Evolutionary conservation across 2,113 vertebrate genomes (phyloP), one percentile per base, ranked within the genome.

Genomic region (Cololabis saira): DNA sequence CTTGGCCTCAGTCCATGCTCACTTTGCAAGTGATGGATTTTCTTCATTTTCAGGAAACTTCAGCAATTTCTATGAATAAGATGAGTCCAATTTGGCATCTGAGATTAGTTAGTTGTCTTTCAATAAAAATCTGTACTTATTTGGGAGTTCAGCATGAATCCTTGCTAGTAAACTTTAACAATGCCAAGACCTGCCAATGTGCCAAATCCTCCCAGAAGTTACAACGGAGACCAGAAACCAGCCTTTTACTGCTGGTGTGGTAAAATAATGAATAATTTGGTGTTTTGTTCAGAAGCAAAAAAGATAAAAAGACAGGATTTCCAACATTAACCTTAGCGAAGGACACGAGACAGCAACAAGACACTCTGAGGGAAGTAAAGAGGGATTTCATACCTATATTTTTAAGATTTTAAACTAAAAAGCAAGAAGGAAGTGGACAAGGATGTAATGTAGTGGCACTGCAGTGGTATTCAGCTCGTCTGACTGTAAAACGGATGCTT

Each of bases 1-100:
- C 62, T 51, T 78, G 49, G 60, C 44, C 18, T 63, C 48, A 19
- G 44, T 47, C 61, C 16, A 58, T 53, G 50, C 79, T 15, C 45
- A 44, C 51, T 57, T 7, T 24, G 41, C 60, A 51, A 64, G 47
- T 27, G 40, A 76, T 67, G 11, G 37, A 19, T 54, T 73, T 62
- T 67, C 47, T 58, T 21, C 41, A 53, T 60, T 65, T 50, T 61
- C n/a, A 24, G 18, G 55, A 66, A 73, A 56, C 19, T 9, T 71
- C 21, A 49, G 49, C 13, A 58, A 12, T 59, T 57, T 2, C 60
- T 54, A 48, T 22, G 47, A 43, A 47, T 12, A 37, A 11, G 33
- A 37, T 37, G 33, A 37, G 56, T 51, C 51, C 68, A 37, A 74
- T 61, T n/a, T 47, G 37, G 18, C 33, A 69, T 61, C n/a, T 50